A percentile compares a stretch with the other conserved stretches of the same genome.
These are phyloP conservation scores for Artemia sinica DNA, from an alignment of 2,888 invertebrate genomes.

Conservation along the genomic window DNA sequence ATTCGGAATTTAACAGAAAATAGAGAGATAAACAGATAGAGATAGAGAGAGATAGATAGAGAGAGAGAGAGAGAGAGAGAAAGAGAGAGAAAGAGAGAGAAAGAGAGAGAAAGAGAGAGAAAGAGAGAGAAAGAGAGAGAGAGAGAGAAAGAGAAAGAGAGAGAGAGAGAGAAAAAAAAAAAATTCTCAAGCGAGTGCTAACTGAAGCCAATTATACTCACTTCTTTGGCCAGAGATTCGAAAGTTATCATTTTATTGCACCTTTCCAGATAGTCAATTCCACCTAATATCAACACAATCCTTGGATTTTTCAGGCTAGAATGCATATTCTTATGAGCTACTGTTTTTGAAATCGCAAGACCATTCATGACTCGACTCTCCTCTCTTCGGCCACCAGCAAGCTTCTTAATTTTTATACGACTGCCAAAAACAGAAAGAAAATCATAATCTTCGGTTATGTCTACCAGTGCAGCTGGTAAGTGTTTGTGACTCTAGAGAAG, in stretches of 20 bases:
- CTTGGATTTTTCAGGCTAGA: constrained; percentile 60
- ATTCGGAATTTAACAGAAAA: too few species aligned
- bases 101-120: too few species aligned
- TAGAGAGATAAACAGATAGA: too few species aligned
- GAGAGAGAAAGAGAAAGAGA: too few species aligned
- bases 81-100: too few species aligned
- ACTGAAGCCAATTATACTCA: constrained; percentile 28
- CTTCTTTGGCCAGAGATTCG: constrained; percentile 84
- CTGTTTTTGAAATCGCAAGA: constrained; percentile 81
- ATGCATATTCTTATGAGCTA: constrained; percentile 75
- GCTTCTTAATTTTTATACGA: constrained; percentile 81
- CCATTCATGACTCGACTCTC: constrained; percentile 70
- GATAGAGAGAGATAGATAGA: too few species aligned
- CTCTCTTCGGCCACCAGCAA: constrained; percentile 53
- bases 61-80: too few species aligned
- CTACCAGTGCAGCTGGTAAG: too few species aligned
- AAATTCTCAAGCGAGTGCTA: too few species aligned
- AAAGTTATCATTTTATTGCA: constrained; percentile 82
- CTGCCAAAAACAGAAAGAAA: constrained; percentile 26
- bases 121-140: too few species aligned
- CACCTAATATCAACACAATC: constrained; percentile 66
- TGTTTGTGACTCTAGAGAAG: too few species aligned
- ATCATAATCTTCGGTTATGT: neutral
- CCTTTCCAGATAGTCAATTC: constrained; percentile 83
- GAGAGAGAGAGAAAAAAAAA: too few species aligned